Conservation (phyloP, 2,888 invertebrate genomes). For the Matsumyia berberina region DNA sequence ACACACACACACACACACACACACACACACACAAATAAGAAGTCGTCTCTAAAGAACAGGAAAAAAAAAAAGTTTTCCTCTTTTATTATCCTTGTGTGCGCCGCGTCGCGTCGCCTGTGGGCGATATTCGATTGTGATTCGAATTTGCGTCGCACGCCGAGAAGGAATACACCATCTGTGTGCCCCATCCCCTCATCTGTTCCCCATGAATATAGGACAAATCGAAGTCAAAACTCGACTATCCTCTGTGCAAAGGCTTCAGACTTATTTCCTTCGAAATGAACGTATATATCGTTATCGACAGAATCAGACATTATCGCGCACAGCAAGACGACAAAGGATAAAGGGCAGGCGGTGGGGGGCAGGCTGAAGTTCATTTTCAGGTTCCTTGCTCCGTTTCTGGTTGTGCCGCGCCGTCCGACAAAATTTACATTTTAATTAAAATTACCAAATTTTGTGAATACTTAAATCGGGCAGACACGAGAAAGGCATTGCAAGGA, state of each 20-base stretch:
- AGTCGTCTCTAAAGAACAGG: background rate
- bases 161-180: background rate
- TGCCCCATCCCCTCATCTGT: background rate
- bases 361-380: background rate
- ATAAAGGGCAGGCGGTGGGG: too few species aligned
- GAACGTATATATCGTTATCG: background rate
- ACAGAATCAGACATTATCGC: background rate
- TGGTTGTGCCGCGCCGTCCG: background rate
- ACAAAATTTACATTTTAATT: slow-evolving; percentile 72
- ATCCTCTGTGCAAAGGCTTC: slow-evolving; percentile 25
- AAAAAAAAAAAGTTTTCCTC: slow-evolving; percentile 1
- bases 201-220: slow-evolving; percentile 52
- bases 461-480: slow-evolving; percentile 19
- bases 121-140: slow-evolving; percentile 36
- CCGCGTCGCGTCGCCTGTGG: slow-evolving; percentile 10
- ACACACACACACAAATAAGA: slow-evolving; percentile 4
- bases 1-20: slow-evolving; percentile 4
- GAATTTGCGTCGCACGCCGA: background rate
- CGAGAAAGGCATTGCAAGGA: slow-evolving; percentile 1
- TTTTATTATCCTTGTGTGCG: background rate
- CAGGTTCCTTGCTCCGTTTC: background rate
- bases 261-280: slow-evolving; percentile 24
- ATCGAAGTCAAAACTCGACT: slow-evolving; percentile 53
- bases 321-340: background rate
- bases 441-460: slow-evolving; percentile 58